phyloP scores from a whole-genome alignment of 23 tunicate species.

The Halocynthia aurantium region DNA sequence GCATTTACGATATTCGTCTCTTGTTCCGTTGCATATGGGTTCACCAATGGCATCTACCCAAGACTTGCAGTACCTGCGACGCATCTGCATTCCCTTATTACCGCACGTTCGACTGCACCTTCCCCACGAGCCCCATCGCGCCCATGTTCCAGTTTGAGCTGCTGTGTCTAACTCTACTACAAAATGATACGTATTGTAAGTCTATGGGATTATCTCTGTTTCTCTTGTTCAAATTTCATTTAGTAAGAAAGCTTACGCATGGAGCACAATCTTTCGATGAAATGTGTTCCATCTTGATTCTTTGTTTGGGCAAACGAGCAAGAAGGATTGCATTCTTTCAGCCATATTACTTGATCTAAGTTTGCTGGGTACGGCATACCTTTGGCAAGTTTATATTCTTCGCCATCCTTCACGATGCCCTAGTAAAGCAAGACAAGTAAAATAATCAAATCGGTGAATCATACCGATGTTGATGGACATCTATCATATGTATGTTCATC shows the following conservation, averaged over 20 bases:
- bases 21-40: conserved; percentile 25
- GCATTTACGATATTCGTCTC: conserved; percentile 35
- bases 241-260: background rate
- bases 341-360: background rate
- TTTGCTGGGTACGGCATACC: conserved; percentile 3
- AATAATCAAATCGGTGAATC: background rate
- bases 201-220: background rate
- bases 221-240: background rate
- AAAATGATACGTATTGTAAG: no score
- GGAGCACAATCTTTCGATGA: conserved; percentile 1
- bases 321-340: conserved; percentile 18
- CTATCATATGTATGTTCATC: no score
- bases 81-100: conserved; percentile 25
- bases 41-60: background rate
- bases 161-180: no score
- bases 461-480: background rate
- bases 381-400: background rate
- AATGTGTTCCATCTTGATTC: background rate
- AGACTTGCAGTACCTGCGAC: conserved; percentile 29
- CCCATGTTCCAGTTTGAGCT: conserved; percentile 20
- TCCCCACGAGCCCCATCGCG: conserved; percentile 54
- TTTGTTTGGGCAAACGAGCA: background rate
- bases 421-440: background rate
- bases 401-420: background rate
- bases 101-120: conserved; percentile 69